These are phyloP conservation scores for Zoroaster sp. DNA, from an alignment of 53 echinoderm and acorn worm genomes.

Conservation along the genomic window DNA sequence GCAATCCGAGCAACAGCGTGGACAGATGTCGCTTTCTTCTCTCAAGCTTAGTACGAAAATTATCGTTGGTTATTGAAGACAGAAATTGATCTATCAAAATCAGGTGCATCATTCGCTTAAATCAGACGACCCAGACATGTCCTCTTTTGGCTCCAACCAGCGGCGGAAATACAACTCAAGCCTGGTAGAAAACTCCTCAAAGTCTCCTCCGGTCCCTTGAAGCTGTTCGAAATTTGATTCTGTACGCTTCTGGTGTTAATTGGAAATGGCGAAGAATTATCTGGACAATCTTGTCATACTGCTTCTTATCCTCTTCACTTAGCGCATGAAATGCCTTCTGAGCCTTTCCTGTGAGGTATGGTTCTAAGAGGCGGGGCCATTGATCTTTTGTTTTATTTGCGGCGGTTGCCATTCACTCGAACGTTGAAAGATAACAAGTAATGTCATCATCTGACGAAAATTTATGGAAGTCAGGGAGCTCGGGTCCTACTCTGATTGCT, in stretches of 20 bases:
- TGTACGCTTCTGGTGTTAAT: constrained; percentile 50
- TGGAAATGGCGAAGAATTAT: constrained; percentile 39
- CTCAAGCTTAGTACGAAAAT: constrained; percentile 41
- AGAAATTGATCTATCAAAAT: constrained; percentile 52
- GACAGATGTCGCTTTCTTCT: constrained; percentile 17
- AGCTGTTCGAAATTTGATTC: constrained; percentile 52
- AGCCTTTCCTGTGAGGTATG: no score
- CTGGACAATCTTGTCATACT: constrained; percentile 1
- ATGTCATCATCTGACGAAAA: constrained; percentile 49
- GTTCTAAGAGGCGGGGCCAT: constrained; percentile 35
- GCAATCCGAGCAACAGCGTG: constrained; percentile 42
- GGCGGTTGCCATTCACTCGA: constrained; percentile 41
- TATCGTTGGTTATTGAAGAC: background rate
- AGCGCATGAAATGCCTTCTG: constrained; percentile 54
- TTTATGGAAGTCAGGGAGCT: constrained; percentile 40
- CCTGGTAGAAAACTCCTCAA: constrained; percentile 45
- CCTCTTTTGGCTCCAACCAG: constrained; percentile 10
- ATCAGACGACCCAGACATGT: background rate
- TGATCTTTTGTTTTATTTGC: background rate
- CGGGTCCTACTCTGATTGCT: background rate
- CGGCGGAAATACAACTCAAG: constrained; percentile 30
- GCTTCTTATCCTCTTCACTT: constrained; percentile 5
- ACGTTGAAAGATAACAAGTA: constrained; percentile 32
- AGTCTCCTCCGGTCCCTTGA: constrained; percentile 29
- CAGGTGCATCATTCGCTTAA: background rate